A percentile compares a stretch with the other conserved stretches of the same genome.
These are phyloP conservation scores for Semnornis frantzii DNA, from an alignment of 2,113 vertebrate genomes.

Conservation along the genomic window DNA sequence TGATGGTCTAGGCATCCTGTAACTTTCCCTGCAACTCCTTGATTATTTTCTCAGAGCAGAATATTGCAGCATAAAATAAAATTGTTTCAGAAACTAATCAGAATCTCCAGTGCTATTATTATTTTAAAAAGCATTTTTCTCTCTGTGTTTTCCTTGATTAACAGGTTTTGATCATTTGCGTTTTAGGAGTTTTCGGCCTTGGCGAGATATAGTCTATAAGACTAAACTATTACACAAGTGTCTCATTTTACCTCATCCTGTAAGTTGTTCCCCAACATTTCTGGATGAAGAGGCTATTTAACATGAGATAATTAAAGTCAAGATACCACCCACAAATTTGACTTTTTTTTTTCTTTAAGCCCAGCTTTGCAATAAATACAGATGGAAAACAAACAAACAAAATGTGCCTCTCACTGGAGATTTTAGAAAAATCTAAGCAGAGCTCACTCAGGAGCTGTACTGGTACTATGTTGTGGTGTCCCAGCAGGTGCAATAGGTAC, in stretches of 20 bases:
- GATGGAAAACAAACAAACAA: not conserved
- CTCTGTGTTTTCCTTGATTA: not conserved
- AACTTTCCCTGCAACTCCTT: not conserved
- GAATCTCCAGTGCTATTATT: not conserved
- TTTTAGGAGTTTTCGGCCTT: not conserved
- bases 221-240: too few species aligned
- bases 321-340: not conserved
- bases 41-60: not conserved
- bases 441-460: not conserved
- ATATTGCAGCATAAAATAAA: not conserved
- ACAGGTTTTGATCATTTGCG: not conserved
- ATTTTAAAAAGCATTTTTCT: too few species aligned
- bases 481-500: too few species aligned
- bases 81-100: accelerated
- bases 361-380: not conserved
- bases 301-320: not conserved
- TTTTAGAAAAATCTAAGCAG: not conserved
- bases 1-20: not conserved
- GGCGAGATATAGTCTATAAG: not conserved
- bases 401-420: not conserved
- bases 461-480: too few species aligned
- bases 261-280: not conserved
- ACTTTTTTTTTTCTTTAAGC: not conserved
- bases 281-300: not conserved
- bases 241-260: not conserved